phyloP scores from a whole-genome alignment of 2,888 invertebrate species.

The Vesta saturnalis region DNA sequence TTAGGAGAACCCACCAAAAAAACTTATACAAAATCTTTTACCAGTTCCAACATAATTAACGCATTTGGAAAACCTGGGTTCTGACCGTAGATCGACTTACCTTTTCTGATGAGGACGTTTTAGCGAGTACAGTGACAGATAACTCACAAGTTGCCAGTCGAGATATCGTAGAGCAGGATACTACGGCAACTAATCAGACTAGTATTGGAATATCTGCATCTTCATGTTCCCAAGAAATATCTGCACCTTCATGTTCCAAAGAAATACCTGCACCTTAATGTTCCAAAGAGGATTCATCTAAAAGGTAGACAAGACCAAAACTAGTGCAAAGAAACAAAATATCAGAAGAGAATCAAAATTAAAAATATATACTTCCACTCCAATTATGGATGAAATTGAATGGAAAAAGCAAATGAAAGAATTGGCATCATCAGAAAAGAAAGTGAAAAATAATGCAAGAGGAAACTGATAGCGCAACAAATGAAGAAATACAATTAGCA shows the following conservation, averaged over 20 bases:
- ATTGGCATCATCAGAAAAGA: neutral
- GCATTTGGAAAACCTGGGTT: no score
- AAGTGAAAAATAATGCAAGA: neutral
- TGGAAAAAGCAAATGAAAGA: neutral
- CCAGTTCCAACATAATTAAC: no score
- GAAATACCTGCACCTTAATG: neutral
- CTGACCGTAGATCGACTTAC: no score
- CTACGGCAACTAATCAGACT: neutral
- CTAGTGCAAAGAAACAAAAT: no score
- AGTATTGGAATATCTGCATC: no score
- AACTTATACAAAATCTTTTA: neutral
- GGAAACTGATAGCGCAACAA: neutral
- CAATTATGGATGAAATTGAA: neutral
- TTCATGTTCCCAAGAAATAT: no score
- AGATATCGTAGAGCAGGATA: neutral
- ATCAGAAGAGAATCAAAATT: no score
- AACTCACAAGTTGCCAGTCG: neutral
- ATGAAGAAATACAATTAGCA: neutral
- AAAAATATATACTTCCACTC: no score
- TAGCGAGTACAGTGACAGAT: no score
- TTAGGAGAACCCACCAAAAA: neutral
- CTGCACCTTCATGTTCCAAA: neutral
- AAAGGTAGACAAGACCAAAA: neutral
- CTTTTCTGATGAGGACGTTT: no score
- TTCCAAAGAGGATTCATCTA: neutral